phyloP scores from a whole-genome alignment of 2,797 vertebrate species.

The Morus bassanus region DNA sequence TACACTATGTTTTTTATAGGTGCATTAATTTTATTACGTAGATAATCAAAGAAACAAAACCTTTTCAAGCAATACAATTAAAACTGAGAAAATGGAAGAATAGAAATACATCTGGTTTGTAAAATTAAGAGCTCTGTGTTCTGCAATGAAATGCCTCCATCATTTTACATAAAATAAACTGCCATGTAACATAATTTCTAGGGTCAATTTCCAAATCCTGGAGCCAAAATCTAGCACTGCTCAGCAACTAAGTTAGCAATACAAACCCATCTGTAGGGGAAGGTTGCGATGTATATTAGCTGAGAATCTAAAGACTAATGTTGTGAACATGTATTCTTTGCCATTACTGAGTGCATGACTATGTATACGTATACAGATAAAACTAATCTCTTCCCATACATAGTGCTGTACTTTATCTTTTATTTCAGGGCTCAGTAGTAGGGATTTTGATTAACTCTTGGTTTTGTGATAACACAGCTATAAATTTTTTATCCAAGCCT shows the following conservation, averaged over 20 bases:
- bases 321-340: not conserved
- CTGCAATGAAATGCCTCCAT: not conserved
- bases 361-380: not conserved
- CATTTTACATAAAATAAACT: not conserved
- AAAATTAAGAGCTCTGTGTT: not conserved
- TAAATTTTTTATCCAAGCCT: not conserved
- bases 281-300: not conserved
- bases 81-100: not conserved
- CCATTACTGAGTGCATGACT: not conserved
- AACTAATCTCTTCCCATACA: not conserved
- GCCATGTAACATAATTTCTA: not conserved
- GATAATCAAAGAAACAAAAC: not conserved
- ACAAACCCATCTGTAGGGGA: not conserved
- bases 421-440: not conserved
- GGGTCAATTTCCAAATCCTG: not conserved
- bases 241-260: not conserved
- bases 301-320: not conserved
- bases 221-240: not conserved
- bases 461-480: not conserved
- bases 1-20: not conserved
- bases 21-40: not conserved
- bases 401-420: not conserved
- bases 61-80: not conserved
- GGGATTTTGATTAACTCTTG: not conserved
- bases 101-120: not conserved